Conservation (phyloP, 2,113 vertebrate species). For the Varanus komodoensis region DNA sequence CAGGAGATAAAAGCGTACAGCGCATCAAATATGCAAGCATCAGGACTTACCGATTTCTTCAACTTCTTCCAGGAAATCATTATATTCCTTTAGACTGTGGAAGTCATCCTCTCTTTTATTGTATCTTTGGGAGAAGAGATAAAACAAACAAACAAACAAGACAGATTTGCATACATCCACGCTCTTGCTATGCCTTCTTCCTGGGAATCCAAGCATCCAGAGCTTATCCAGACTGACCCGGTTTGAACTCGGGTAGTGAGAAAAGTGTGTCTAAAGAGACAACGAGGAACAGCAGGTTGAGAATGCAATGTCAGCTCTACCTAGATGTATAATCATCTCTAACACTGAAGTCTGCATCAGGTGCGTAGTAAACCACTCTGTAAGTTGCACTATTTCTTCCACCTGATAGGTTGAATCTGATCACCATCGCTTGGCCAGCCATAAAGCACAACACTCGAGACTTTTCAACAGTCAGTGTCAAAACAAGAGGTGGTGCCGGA, state of each 20-base stretch:
- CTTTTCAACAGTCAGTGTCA: not conserved
- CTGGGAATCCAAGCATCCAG: not conserved
- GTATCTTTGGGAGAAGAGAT: slow-evolving; percentile 85
- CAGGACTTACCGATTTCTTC: slow-evolving; percentile 92
- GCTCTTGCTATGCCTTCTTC: not conserved
- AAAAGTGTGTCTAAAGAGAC: not conserved
- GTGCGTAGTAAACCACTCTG: not conserved
- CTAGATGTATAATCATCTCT: no score
- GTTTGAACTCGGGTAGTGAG: not conserved
- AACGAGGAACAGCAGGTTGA: not conserved
- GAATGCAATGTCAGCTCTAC: not conserved
- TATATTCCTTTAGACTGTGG: slow-evolving; percentile 89
- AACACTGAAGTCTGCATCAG: not conserved
- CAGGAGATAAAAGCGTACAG: slow-evolving; percentile 62
- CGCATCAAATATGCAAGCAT: slow-evolving; percentile 62
- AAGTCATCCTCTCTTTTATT: slow-evolving; percentile 98
- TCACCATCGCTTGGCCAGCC: not conserved
- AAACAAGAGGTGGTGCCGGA: no score
- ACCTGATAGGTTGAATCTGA: not conserved
- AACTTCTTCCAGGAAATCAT: slow-evolving; percentile 95
- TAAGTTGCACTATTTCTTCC: not conserved
- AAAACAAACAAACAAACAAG: slow-evolving; percentile 3
- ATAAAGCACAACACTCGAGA: not conserved
- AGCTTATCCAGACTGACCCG: not conserved
- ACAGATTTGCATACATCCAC: slow-evolving; percentile 17